Conservation (phyloP, 1,140 invertebrate species). For the Ridgeia piscesae region DNA sequence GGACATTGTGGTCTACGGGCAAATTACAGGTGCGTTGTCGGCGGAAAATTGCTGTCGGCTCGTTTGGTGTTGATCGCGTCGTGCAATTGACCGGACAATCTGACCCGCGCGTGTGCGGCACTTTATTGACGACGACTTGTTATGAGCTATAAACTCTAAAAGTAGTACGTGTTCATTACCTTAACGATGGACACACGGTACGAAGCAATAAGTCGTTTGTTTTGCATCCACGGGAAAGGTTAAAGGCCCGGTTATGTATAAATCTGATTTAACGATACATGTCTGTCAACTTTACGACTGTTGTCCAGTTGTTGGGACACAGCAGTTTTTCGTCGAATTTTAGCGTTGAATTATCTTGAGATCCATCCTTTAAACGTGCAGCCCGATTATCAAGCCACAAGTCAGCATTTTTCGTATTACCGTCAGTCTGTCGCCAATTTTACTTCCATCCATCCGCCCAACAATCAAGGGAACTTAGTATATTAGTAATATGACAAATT, state of each 20-base stretch:
- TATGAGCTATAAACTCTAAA: constrained; percentile 1
- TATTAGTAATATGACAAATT: no score
- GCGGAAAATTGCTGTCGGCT: background rate
- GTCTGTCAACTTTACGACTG: background rate
- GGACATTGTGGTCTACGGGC: background rate
- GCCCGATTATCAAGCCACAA: no score
- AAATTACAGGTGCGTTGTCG: background rate
- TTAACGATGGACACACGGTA: background rate
- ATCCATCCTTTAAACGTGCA: no score
- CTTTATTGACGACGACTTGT: background rate
- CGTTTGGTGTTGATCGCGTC: background rate
- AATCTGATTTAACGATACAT: background rate
- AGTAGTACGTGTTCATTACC: constrained; percentile 1
- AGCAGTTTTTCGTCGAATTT: no score
- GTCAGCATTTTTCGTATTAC: no score
- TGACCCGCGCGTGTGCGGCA: background rate
- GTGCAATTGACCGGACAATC: background rate
- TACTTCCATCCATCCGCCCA: no score
- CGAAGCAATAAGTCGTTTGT: background rate
- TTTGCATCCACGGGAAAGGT: background rate
- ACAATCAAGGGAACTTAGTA: no score
- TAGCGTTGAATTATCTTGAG: no score
- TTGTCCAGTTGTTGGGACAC: background rate
- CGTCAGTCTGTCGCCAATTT: no score
- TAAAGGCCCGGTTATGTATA: background rate